Base-by-base conservation (phyloP, 2,113 vertebrate genomes). In the Crocuta crocuta region DNA sequence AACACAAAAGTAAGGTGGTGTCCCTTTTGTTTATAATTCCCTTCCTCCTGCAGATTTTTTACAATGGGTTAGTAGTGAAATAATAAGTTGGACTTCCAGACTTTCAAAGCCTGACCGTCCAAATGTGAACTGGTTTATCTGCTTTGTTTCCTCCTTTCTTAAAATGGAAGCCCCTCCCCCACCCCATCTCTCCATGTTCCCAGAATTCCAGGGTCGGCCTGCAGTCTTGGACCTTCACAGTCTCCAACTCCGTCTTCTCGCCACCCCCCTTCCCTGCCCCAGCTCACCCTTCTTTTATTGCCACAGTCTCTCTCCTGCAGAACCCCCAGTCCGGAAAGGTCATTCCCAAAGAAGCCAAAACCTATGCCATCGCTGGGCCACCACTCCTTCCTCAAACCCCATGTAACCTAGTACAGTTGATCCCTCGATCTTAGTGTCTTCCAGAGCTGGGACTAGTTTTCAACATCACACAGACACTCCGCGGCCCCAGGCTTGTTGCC, bases 111-210 rank as follows among this genome's bases (percentile, higher is more conserved):
- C 19, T 23, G 58, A 53, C 53, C 28, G n/a, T 82, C 6, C 58
- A 66, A 89, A 73, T 63, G 35, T 53, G 58, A 12, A 50, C 33
- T 39, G 73, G 28, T 15, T 26, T 68, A 4, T 53, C 50, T n/a
- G 23, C 55, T 10, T 80, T 33, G 65, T 80, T 70, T 97, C 39
- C 33, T 82, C 53, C 15, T 79, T 85, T 87, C 84, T 93, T 95
- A 21, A 28, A 16, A 31, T 10, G 13, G 10, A 89, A 66, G 28
- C 7, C 61, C 21, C 66, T 21, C 16, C 2, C 2, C 43, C 19
- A 39, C 5, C 28, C 71, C 17, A 4, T 48, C 61, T 61, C 39
- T 70, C 76, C 61, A 58, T 7, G 53, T 48, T 78, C 31, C 26
- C 58, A 26, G 53, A 86, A 81, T 26, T 17, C 78, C 66, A 43